These are phyloP conservation scores for Drosophila demipolita DNA, from an alignment of 2,888 invertebrate species.

Conservation along the genomic window DNA sequence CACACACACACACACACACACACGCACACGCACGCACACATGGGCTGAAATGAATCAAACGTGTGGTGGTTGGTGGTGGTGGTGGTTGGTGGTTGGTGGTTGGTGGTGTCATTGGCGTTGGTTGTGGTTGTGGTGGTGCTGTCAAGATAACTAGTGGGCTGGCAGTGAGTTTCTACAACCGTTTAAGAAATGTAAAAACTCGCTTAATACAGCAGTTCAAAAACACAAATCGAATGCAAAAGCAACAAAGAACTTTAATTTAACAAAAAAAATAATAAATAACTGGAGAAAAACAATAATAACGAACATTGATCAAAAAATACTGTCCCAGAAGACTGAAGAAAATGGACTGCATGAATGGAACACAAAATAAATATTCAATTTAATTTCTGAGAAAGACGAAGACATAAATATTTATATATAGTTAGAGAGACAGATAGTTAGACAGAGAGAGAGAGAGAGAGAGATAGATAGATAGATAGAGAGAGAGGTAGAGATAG, in stretches of 20 bases:
- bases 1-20: slow-evolving; percentile 21
- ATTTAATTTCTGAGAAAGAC: slow-evolving; percentile 16
- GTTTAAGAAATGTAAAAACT: slow-evolving; percentile 34
- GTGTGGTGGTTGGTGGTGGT: slow-evolving; percentile 34
- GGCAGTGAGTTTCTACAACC: slow-evolving; percentile 46
- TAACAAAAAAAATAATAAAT: background rate
- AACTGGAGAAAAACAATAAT: background rate
- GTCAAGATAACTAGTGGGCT: slow-evolving; percentile 37
- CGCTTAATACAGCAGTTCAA: slow-evolving; percentile 42
- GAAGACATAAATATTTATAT: slow-evolving; percentile 17
- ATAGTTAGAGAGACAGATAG: slow-evolving; percentile 14
- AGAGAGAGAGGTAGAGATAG: slow-evolving; percentile 5
- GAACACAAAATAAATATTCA: slow-evolving; percentile 12
- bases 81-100: slow-evolving; percentile 3
- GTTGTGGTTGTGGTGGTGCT: slow-evolving; percentile 24
- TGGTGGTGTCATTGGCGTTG: slow-evolving; percentile 4
- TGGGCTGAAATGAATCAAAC: slow-evolving; percentile 19
- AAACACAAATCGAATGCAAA: slow-evolving; percentile 50
- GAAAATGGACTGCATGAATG: slow-evolving; percentile 9
- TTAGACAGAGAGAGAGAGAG: slow-evolving; percentile 11
- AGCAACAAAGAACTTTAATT: slow-evolving; percentile 37
- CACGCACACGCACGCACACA: slow-evolving; percentile 17
- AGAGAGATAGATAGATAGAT: slow-evolving; percentile 13
- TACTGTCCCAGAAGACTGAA: slow-evolving; percentile 2
- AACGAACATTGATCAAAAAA: background rate